Percentiles rank a stretch among this genome's conserved stretches.
These are phyloP conservation scores for Nomada fucata DNA, from an alignment of 2,888 invertebrate species.

Conservation along the genomic window DNA sequence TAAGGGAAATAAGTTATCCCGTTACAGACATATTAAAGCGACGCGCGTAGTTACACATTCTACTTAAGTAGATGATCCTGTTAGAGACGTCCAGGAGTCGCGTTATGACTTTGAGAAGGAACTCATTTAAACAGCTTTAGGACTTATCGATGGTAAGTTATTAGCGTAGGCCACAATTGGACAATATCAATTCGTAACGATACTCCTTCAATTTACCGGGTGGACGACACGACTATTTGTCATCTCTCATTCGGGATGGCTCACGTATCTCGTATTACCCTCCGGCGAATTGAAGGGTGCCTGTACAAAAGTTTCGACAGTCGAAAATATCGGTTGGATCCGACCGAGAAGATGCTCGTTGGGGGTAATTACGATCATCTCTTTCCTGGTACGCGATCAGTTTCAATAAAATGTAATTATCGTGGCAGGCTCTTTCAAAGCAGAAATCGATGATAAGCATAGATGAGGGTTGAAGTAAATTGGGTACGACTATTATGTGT, in stretches of 20 bases:
- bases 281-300: constrained; percentile 7
- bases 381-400: constrained; percentile 61
- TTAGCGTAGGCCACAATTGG: constrained; percentile 2
- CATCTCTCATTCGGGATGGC: not conserved
- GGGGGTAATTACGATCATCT: constrained; percentile 61
- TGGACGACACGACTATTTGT: constrained; percentile 6
- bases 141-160: constrained; percentile 5
- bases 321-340: constrained; percentile 11
- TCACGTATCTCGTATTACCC: not conserved
- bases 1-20: too few species aligned
- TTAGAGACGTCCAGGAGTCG: not conserved
- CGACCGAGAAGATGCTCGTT: constrained; percentile 23
- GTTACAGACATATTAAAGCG: not conserved
- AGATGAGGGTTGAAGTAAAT: constrained; percentile 69
- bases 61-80: not conserved
- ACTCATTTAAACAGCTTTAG: not conserved
- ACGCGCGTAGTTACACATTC: not conserved
- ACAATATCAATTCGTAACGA: constrained; percentile 31
- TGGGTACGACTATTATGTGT: constrained; percentile 65
- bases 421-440: constrained; percentile 54
- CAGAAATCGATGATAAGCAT: constrained; percentile 65
- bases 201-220: constrained; percentile 30
- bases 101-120: not conserved
- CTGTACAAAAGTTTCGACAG: constrained; percentile 30
- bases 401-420: constrained; percentile 71